These are phyloP conservation scores for Liposcelis brunnea DNA, from an alignment of 2,888 invertebrate species.

Conservation along the genomic window DNA sequence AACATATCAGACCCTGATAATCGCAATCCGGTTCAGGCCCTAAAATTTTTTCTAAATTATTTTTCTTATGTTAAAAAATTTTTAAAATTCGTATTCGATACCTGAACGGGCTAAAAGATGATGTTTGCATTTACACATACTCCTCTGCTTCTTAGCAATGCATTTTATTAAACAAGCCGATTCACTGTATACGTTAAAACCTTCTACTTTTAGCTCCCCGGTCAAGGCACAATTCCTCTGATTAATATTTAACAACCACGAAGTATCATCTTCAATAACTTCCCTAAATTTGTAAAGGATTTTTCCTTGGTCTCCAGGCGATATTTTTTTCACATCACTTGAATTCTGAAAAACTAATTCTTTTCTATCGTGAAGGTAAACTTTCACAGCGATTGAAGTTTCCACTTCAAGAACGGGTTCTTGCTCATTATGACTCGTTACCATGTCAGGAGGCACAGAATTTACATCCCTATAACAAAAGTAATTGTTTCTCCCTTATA, in stretches of 20 bases:
- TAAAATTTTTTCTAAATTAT: neutral
- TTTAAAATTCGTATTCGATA: neutral
- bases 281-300: constrained; percentile 1
- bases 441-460: neutral
- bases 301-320: neutral
- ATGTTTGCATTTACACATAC: neutral
- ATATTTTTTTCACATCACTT: neutral
- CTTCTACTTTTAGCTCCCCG: neutral
- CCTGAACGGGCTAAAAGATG: neutral
- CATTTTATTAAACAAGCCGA: neutral
- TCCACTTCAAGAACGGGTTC: neutral
- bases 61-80: neutral
- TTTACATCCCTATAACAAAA: neutral
- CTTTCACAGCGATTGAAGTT: neutral
- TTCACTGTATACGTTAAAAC: neutral
- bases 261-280: neutral
- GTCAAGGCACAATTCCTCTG: neutral
- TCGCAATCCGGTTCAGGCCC: neutral
- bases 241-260: neutral
- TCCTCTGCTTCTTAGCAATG: neutral
- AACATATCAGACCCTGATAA: neutral
- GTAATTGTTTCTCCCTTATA: neutral
- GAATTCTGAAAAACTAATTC: neutral
- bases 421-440: neutral
- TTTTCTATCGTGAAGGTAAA: constrained; percentile 4